Base-by-base conservation (phyloP, 1,140 invertebrate species). In the Harlomillsia oculata region DNA sequence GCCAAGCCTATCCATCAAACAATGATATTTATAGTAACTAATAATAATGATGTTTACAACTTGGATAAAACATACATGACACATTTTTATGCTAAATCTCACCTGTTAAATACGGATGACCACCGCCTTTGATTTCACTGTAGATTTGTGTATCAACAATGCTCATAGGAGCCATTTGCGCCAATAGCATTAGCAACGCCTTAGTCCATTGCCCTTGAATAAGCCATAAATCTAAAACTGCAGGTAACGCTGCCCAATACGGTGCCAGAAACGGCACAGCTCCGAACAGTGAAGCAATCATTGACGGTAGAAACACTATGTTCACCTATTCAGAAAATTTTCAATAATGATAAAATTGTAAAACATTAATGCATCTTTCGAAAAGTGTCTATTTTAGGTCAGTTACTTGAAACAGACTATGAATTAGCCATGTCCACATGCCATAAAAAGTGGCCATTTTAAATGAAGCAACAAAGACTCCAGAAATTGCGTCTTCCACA, bases 361-460 rank as follows among this genome's bases (percentile, higher is more conserved):
- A n/a, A n/a, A n/a, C 11, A 48, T 48, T 21, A 21, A 48, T 26
- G 26, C 21, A 48, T 20, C 21, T 18, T 11, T 26, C 18, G 20
- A 9, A 48, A 20, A 29, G 8, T 26, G 21, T 48, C 8, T 29
- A 14, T 11, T 20, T 43, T 43, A 9, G 9, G 11, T 3, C 11
- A 37, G 18, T 37, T 0, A 95, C 85, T 63, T 87, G 85, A 71
- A 98, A 98, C 2, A 98, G 70, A 62, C 90, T 93, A 69, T 98
- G 94, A 43, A 94, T 87, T 28, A 98, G 80, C 90, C 94, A 98
- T 0, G 95, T 98, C 81, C 94, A 99, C 53, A 98, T 74, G 0
- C 93, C 94, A 71, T 98, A 97, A 74, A 99, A 99, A 0, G 87
- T 78, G 3, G 91, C 87, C 79, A 98, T 91, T 75, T 98, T 99